Percentiles rank a stretch among this genome's conserved stretches.
These are phyloP conservation scores for Coluber constrictor DNA, from an alignment of 2,797 vertebrate species.

Conservation along the genomic window DNA sequence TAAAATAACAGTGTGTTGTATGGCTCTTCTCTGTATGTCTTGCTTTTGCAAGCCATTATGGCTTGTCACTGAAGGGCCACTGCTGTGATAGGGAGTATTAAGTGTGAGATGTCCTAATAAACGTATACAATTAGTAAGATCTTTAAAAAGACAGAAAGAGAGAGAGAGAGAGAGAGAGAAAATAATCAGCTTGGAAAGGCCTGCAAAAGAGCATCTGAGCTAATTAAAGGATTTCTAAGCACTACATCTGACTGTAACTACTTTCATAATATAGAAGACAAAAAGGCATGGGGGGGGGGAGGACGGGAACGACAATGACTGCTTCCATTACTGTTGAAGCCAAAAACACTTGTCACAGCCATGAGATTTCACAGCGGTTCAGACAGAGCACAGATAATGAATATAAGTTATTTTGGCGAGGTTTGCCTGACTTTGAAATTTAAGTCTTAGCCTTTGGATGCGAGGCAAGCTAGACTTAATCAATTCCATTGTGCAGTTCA, in stretches of 20 bases:
- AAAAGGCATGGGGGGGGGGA: not conserved
- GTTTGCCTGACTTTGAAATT: constrained; percentile 75
- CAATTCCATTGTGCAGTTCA: constrained; percentile 73
- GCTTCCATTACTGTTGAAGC: constrained; percentile 50
- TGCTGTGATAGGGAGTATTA: constrained; percentile 29
- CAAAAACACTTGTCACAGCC: constrained; percentile 47
- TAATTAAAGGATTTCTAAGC: constrained; percentile 59
- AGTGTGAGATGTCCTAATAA: constrained; percentile 46
- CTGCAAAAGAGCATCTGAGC: constrained; percentile 48
- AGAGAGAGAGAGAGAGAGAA: not conserved
- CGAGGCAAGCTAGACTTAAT: constrained; percentile 70
- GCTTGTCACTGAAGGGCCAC: constrained; percentile 10
- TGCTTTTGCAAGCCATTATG: constrained; percentile 27
- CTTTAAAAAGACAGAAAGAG: not conserved
- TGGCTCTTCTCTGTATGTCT: constrained; percentile 20
- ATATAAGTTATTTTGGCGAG: constrained; percentile 68
- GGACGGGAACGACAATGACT: constrained; percentile 43
- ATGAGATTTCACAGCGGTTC: constrained; percentile 64
- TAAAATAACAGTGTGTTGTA: constrained; percentile 32
- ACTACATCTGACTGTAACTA: constrained; percentile 42
- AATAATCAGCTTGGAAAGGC: constrained; percentile 48
- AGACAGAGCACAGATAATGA: constrained; percentile 66
- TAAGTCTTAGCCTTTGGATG: constrained; percentile 66
- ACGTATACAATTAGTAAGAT: constrained; percentile 44
- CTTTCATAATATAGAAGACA: not conserved